phyloP scores from a whole-genome alignment of 2,113 vertebrate genomes.

The Ramphastos sulfuratus region DNA sequence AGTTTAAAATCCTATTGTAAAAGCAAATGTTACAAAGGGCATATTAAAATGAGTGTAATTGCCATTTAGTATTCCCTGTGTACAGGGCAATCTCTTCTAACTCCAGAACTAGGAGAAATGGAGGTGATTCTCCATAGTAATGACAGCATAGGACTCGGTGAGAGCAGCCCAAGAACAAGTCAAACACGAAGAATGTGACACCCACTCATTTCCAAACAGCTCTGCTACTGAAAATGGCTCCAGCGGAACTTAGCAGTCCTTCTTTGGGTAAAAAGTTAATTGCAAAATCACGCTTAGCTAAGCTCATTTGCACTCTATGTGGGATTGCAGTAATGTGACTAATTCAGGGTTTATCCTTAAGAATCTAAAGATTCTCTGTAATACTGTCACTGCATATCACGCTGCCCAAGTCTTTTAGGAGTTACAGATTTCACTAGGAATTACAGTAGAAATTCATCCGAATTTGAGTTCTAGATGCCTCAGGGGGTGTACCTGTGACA shows the following conservation, averaged over 20 bases:
- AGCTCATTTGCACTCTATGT: not conserved
- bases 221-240: not conserved
- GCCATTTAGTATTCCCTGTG: not conserved
- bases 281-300: not conserved
- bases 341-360: not conserved
- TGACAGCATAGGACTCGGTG: not conserved
- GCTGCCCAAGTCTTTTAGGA: not conserved
- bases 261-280: not conserved
- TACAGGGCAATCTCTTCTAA: not conserved
- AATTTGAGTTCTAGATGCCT: not conserved
- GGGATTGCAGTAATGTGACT: not conserved
- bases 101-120: not conserved
- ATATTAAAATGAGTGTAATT: not conserved
- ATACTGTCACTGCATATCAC: not conserved
- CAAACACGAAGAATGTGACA: not conserved
- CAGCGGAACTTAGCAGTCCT: not conserved
- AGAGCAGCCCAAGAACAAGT: not conserved
- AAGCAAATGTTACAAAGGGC: not conserved
- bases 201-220: not conserved
- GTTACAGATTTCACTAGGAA: not conserved
- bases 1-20: slow-evolving; percentile 3
- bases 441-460: not conserved
- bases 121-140: not conserved
- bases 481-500: not conserved
- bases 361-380: not conserved